Evolutionary conservation across 2,888 invertebrate species (phyloP).

Genomic region (Ganaspis brasiliensis): DNA sequence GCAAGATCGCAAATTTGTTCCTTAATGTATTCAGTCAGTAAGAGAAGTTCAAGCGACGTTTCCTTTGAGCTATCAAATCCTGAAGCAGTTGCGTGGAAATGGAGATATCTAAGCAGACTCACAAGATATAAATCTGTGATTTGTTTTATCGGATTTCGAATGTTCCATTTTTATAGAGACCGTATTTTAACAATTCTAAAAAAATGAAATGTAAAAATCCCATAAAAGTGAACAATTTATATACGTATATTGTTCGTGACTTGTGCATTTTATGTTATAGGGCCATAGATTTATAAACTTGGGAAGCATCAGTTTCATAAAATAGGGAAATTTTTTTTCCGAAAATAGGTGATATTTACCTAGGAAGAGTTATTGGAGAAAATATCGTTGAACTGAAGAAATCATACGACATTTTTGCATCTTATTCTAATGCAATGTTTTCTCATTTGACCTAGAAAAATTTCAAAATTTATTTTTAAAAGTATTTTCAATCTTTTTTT

Average conservation of each 20-base stretch:
- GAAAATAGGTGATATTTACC: background rate
- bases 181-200: constrained; percentile 4
- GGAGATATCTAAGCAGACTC: background rate
- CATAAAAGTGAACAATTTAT: background rate
- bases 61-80: constrained; percentile 24
- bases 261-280: background rate
- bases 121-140: constrained; percentile 6
- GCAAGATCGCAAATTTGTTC: background rate
- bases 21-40: constrained; percentile 28
- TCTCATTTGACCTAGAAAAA: no score
- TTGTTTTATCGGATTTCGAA: constrained; percentile 16
- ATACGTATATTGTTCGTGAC: background rate
- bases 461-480: no score
- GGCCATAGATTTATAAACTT: constrained; percentile 7
- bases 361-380: background rate
- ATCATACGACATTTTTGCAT: no score
- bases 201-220: constrained; percentile 1
- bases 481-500: no score
- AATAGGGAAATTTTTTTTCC: background rate
- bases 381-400: background rate
- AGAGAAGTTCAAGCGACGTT: background rate
- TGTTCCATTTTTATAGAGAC: background rate
- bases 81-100: constrained; percentile 10
- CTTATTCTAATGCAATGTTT: no score
- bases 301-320: background rate